Base-by-base conservation (phyloP, 2,888 invertebrate species). In the Gari tellinella region DNA sequence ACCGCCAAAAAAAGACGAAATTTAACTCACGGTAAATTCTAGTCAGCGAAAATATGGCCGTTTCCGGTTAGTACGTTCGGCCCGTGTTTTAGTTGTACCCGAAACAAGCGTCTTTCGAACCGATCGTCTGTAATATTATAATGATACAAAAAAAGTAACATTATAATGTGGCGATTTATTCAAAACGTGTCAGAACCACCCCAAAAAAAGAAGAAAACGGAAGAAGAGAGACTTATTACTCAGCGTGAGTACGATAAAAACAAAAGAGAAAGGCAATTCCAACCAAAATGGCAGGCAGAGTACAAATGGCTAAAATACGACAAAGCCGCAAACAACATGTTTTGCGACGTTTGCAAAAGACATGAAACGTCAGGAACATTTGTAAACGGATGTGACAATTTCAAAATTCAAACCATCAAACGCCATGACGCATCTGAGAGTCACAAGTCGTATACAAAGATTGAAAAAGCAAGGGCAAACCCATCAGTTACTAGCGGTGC, bases 101-200 rank as follows among this genome's bases (percentile, higher is more conserved):
- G n/a, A n/a, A n/a, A n/a, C n/a, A n/a, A n/a, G n/a, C n/a, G n/a
- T n/a, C n/a, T n/a, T n/a, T n/a, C n/a, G n/a, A n/a, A n/a, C n/a
- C n/a, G n/a, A n/a, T n/a, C n/a, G n/a, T n/a, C n/a, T n/a, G n/a
- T n/a, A n/a, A n/a, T n/a, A n/a, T n/a, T n/a, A n/a, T n/a, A n/a
- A n/a, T n/a, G n/a, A n/a, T n/a, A n/a, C n/a, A n/a, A n/a, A n/a
- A n/a, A n/a, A n/a, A n/a, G n/a, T n/a, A n/a, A n/a, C n/a, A n/a
- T n/a, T n/a, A n/a, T n/a, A n/a, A 58, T 58, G 45, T 46, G 46
- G 58, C 17, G 46, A 10, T 40, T 55, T 55, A 17, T 55, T 8
- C 17, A 40, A 26, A 10, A 21, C 21, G 55, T 21, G 14, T 10
- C 19, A 40, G 7, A 8, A 37, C 38, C 38, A 12, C 7, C n/a